Base-by-base conservation (phyloP, 2,113 vertebrate genomes). In the Gallinago media region DNA sequence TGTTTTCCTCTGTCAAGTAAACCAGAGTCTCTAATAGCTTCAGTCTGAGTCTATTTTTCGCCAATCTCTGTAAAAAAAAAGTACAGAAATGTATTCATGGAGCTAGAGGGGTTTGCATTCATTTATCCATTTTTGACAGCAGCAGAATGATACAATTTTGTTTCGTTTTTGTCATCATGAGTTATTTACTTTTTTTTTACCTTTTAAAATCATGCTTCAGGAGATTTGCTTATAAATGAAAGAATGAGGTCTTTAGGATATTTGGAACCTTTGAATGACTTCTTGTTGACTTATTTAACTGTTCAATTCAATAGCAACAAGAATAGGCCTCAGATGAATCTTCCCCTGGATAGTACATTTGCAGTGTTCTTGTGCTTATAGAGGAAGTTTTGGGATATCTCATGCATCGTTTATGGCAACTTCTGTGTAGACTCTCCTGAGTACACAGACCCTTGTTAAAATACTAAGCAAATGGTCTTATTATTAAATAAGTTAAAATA, bases 1-100 rank as follows among this genome's bases (percentile, higher is more conserved):
- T 76, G 44, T 38, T 22, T 65, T 92, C 23, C 15, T 72, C 36
- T 95, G 67, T 34, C 13, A 68, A 91, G 8, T 73, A 77, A 92
- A 26, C 9, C 15, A 32, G 68, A 56, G 13, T 54, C 8, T 73
- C 10, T 38, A 49, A 49, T 16, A 15, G 20, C 20, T 73, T 14
- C 14, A 65, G 10, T 79, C 55, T 31, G 21, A 14, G 38, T 8
- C 6, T 83, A 7, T 47, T 88, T 88, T 90, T 88, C n/a, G 71
- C 23, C 74, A 29, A 58, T 58, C 2, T 54, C 62, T 85, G 19
- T 77, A 29, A 15, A 40, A 85, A 38, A 38, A 4, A 9, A 71
- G n/a, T 23, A 11, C 10, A 74, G 25, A 56, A 95, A 81, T 4
- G 1, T 34, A 16, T 79, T 85, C 7, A 26, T 27, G 9, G 20